A percentile compares a stretch with the other conserved stretches of the same genome.
Conservation (phyloP, 2,797 vertebrate species). For the Microhierax caerulescens region DNA sequence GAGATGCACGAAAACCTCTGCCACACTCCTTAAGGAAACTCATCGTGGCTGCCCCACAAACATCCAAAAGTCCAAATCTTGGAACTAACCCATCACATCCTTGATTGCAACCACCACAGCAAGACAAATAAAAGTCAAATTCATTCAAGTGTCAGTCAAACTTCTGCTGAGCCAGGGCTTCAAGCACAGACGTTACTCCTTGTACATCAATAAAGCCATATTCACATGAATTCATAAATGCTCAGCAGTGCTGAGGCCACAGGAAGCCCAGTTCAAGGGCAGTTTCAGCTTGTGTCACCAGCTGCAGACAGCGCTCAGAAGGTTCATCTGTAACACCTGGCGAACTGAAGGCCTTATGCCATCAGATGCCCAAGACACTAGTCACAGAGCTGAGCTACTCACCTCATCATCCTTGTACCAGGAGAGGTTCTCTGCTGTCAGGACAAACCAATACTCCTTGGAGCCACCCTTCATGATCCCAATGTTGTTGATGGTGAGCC, state of each 20-base stretch:
- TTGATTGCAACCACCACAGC: background rate
- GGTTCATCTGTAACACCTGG: background rate
- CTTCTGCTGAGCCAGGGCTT: background rate
- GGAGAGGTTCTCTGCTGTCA: constrained; percentile 94
- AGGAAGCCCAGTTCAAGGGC: background rate
- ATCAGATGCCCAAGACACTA: background rate
- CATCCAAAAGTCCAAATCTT: background rate
- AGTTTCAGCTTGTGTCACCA: background rate
- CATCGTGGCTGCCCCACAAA: background rate
- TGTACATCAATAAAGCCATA: background rate
- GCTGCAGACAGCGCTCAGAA: background rate
- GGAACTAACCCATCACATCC: background rate
- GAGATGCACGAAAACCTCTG: background rate
- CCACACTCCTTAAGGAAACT: background rate
- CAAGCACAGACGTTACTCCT: background rate
- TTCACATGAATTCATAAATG: background rate
- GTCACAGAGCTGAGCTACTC: constrained; percentile 10
- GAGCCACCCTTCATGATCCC: constrained; percentile 97
- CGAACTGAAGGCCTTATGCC: background rate
- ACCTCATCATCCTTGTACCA: constrained; percentile 99
- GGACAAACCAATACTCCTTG: constrained; percentile 98
- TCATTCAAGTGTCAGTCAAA: background rate
- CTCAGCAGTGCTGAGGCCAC: background rate
- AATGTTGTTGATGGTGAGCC: constrained; percentile 98
- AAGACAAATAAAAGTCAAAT: background rate